Evolutionary conservation across 2,888 invertebrate species (phyloP).

Genomic region (Ormia ochracea): DNA sequence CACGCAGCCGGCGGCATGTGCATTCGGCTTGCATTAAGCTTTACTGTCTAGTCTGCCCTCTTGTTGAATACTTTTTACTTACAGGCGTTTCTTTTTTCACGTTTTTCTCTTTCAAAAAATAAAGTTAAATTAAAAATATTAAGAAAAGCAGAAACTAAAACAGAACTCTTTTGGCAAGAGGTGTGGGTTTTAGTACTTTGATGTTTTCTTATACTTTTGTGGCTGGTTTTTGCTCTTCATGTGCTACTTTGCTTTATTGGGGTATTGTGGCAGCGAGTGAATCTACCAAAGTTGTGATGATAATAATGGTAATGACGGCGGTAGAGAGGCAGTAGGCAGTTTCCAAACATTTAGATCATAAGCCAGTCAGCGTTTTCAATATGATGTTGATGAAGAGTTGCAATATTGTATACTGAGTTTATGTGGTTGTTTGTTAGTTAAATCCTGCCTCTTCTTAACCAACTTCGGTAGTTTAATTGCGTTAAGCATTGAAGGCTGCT

Average conservation of each 20-base stretch:
- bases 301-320: constrained; percentile 16
- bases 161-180: constrained; percentile 46
- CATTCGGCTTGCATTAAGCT: constrained; percentile 48
- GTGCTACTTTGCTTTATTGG: constrained; percentile 1
- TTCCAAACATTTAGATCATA: not conserved
- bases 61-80: constrained; percentile 13
- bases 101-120: not conserved
- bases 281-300: constrained; percentile 1
- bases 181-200: constrained; percentile 42
- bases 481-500: not conserved
- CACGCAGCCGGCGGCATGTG: constrained; percentile 59
- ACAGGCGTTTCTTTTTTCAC: constrained; percentile 39
- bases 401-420: not conserved
- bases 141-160: not conserved
- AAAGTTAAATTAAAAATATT: constrained; percentile 42
- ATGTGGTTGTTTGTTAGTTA: not conserved
- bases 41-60: constrained; percentile 34
- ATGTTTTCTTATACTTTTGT: constrained; percentile 21
- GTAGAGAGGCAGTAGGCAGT: not conserved
- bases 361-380: not conserved
- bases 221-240: not conserved
- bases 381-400: constrained; percentile 30
- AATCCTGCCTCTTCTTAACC: constrained; percentile 15
- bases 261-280: constrained; percentile 13
- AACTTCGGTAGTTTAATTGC: constrained; percentile 24